Base-by-base conservation (phyloP, 2,113 vertebrate species). In the Platycercus adscitus region DNA sequence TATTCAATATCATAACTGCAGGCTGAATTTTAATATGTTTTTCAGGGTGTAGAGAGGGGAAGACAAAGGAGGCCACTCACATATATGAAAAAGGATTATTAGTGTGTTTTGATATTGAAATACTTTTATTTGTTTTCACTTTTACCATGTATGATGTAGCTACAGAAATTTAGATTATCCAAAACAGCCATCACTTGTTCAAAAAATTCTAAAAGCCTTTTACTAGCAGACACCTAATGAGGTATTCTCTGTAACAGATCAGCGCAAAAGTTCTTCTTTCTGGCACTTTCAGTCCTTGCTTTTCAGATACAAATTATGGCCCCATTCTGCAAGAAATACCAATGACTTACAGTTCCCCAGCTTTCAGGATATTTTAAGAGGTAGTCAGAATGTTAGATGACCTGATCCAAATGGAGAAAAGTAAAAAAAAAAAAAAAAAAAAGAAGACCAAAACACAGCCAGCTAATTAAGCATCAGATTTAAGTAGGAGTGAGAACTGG, bases 61-160 rank as follows among this genome's bases (percentile, higher is more conserved):
- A 25, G n/a, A 84, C 39, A 55, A 56, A 91, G 33, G 58, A 89
- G 6, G 15, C 8, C 37, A 64, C 0, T 56, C 15, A 89, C 53
- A 52, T 29, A 25, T 19, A 71, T 19, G 39, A 79, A 78, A 79
- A 90, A 83, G 14, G 13, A 35, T 80, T n/a, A 60, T 78, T 33
- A 56, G 29, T 0, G 0, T 17, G 7, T 63, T 88, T 91, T 93
- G 16, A 60, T 73, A 76, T 61, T n/a, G 65, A 92, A 75, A 73
- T 7, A 28, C 58, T 70, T 41, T 18, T 18, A 58, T 41, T 43
- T 95, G 26, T 75, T 88, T 93, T 69, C 20, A 46, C 63, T 47
- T 47, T 63, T 50, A 81, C 39, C 33, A 58, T 0, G 0, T 19
- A 44, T 0, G 0, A 14, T 18, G 24, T 43, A 70, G 33, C 17